These are phyloP conservation scores for Epinotia ramella DNA, from an alignment of 2,888 invertebrate genomes.

Conservation along the genomic window DNA sequence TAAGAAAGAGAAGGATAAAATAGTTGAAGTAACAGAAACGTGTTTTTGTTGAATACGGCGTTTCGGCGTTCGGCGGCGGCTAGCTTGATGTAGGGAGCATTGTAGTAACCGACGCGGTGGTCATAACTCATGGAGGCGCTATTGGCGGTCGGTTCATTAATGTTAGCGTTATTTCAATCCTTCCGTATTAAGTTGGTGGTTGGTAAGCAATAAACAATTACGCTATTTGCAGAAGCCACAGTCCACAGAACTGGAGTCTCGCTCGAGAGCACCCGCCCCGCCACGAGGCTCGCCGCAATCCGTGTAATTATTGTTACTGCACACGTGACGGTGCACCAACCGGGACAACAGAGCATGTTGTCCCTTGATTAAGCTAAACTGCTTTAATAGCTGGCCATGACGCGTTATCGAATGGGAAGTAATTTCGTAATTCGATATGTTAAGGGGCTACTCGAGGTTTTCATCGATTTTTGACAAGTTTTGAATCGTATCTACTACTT, in stretches of 20 bases:
- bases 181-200: constrained; percentile 59
- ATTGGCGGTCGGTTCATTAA: constrained; percentile 50
- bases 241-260: constrained; percentile 64
- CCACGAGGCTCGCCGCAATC: constrained; percentile 55
- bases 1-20: too few relatives aligned
- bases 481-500: too few relatives aligned
- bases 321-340: constrained; percentile 45
- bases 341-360: constrained; percentile 26
- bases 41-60: too few relatives aligned
- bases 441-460: too few relatives aligned
- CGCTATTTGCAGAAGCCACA: constrained; percentile 75
- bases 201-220: constrained; percentile 66
- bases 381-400: constrained; percentile 24
- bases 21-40: too few relatives aligned
- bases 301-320: constrained; percentile 48
- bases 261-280: constrained; percentile 54
- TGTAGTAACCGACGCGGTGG: constrained; percentile 4
- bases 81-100: constrained; percentile 29
- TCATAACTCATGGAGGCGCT: constrained; percentile 1
- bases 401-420: constrained; percentile 18
- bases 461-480: too few relatives aligned
- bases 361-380: constrained; percentile 37
- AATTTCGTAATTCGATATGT: constrained; percentile 3
- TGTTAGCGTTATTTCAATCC: constrained; percentile 55
- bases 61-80: background rate